These are phyloP conservation scores for Malthinus seriepunctatus DNA, from an alignment of 2,888 invertebrate species.

Conservation along the genomic window DNA sequence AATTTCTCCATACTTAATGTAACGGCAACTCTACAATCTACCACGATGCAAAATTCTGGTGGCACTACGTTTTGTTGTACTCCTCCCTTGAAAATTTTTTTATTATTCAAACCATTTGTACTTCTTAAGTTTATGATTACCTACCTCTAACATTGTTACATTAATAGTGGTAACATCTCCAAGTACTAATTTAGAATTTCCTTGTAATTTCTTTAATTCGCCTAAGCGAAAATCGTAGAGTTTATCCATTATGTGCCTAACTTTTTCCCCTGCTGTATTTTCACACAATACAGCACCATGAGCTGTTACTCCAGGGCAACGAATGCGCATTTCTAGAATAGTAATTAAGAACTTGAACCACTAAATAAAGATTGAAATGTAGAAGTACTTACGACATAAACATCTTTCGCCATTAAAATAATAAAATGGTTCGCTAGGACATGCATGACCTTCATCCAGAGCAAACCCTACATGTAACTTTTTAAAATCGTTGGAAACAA, in stretches of 20 bases:
- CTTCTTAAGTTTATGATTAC: no score
- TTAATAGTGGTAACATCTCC: conserved; percentile 90
- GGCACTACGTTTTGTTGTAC: conserved; percentile 92
- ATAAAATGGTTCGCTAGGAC: conserved; percentile 65
- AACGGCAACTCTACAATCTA: conserved; percentile 74
- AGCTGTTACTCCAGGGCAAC: conserved; percentile 81
- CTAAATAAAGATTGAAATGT: no score
- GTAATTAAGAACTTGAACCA: no score
- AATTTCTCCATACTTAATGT: conserved; percentile 65
- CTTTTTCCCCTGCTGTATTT: conserved; percentile 84
- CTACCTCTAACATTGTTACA: conserved; percentile 73
- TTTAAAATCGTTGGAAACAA: conserved; percentile 72
- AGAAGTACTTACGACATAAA: conserved; percentile 84
- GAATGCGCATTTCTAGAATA: conserved; percentile 73
- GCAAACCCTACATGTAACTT: conserved; percentile 81
- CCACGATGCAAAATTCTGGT: conserved; percentile 72
- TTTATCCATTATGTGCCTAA: conserved; percentile 60
- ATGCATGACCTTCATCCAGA: conserved; percentile 85
- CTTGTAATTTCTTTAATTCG: background rate
- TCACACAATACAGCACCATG: conserved; percentile 83
- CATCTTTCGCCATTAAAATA: conserved; percentile 77
- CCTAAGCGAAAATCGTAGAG: background rate
- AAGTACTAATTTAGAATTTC: conserved; percentile 47
- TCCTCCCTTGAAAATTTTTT: conserved; percentile 67
- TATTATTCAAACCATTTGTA: background rate